Percentiles rank a stretch among this genome's conserved stretches.
Conservation (phyloP, 2,888 invertebrate species). For the Bruchidius siliquastri region DNA sequence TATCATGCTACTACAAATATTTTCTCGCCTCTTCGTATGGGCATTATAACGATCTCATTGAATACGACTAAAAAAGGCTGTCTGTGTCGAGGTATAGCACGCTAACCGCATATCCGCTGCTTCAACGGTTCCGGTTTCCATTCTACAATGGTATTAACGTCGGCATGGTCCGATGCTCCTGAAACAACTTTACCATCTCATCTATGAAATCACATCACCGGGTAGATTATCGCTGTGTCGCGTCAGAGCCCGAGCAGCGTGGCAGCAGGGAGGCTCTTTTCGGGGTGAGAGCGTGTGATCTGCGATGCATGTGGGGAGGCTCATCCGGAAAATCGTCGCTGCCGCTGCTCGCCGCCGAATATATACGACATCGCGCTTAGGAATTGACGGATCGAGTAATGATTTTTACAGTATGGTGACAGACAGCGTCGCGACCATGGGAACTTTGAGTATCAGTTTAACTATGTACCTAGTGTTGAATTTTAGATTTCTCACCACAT, state of each 20-base stretch:
- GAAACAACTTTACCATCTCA: not conserved
- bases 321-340: not conserved
- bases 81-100: not conserved
- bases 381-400: not conserved
- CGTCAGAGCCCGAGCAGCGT: not conserved
- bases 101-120: not conserved
- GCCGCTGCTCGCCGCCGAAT: not conserved
- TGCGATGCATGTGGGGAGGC: not conserved
- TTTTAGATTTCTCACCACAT: too few species aligned
- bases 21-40: not conserved
- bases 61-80: not conserved
- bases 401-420: not conserved
- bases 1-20: not conserved
- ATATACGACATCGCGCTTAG: not conserved
- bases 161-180: not conserved
- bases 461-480: too few species aligned
- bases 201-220: not conserved
- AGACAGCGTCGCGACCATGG: not conserved
- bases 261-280: constrained; percentile 1
- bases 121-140: not conserved
- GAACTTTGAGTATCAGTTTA: too few species aligned
- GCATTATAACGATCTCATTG: not conserved
- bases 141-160: not conserved
- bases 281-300: not conserved
- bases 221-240: not conserved